A percentile compares a stretch with the other conserved stretches of the same genome.
phyloP scores from a whole-genome alignment of 2,888 invertebrate genomes.

The Sesamia inferens region DNA sequence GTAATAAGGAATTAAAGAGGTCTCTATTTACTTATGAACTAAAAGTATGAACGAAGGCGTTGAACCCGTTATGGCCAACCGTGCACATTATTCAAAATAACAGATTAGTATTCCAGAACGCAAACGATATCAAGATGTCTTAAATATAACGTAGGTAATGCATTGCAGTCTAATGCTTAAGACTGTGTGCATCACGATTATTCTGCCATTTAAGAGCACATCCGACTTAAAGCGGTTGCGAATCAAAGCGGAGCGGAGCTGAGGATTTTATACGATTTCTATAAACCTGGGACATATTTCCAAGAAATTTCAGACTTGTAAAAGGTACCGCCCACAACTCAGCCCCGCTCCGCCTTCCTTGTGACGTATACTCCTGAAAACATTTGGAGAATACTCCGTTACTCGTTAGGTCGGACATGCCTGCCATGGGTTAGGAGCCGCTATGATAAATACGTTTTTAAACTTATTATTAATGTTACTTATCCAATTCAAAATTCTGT shows the following conservation, averaged over 20 bases:
- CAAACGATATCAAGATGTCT: conserved; percentile 54
- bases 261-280: not conserved
- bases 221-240: conserved; percentile 17
- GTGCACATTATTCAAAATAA: conserved; percentile 36
- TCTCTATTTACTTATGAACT: not conserved
- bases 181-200: conserved; percentile 80
- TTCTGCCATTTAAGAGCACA: conserved; percentile 75
- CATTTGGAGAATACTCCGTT: conserved; percentile 72
- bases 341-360: conserved; percentile 52
- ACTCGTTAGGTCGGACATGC: conserved; percentile 82
- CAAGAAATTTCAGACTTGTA: not conserved
- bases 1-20: not conserved
- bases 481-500: conserved; percentile 57
- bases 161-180: conserved; percentile 63
- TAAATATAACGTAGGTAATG: conserved; percentile 57
- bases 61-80: not conserved
- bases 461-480: conserved; percentile 72
- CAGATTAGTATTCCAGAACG: conserved; percentile 55
- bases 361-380: conserved; percentile 65
- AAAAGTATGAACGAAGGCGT: conserved; percentile 2
- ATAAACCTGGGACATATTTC: not conserved
- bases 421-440: conserved; percentile 63
- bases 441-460: conserved; percentile 71
- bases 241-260: not conserved
- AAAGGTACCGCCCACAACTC: conserved; percentile 17